Evolutionary conservation across 1,140 invertebrate species (phyloP).

Genomic region (Rhagoletis pomonella): DNA sequence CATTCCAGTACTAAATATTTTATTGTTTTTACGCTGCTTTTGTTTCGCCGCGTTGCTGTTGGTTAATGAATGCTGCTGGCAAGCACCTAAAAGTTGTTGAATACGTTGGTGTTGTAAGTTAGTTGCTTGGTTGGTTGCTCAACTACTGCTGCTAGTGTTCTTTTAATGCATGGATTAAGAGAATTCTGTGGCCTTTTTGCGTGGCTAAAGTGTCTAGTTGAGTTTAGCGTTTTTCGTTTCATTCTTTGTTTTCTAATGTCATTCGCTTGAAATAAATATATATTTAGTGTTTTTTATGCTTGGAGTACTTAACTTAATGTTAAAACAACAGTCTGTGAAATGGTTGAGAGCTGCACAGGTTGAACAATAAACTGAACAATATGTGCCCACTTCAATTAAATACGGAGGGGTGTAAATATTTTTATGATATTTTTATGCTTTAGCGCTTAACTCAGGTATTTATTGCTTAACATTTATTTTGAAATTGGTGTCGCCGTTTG

Average conservation of each 20-base stretch:
- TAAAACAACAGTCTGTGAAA: neutral
- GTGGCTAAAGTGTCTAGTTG: conserved; percentile 9
- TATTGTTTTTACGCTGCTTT: conserved; percentile 42
- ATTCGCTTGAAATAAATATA: neutral
- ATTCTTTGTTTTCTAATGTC: neutral
- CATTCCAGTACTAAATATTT: neutral
- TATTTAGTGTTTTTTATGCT: neutral
- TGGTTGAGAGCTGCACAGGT: neutral
- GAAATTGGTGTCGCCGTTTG: no score
- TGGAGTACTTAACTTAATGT: neutral
- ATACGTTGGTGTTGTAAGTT: conserved; percentile 23
- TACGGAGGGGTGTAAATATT: no score
- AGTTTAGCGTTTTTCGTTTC: neutral
- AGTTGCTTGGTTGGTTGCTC: neutral
- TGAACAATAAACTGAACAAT: no score
- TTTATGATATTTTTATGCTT: no score
- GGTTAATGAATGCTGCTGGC: neutral
- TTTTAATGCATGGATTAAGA: conserved; percentile 63
- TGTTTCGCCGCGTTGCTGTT: conserved; percentile 20
- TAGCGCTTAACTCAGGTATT: no score
- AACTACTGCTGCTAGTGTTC: conserved; percentile 9
- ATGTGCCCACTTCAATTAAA: no score
- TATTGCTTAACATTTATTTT: no score
- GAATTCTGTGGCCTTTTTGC: conserved; percentile 60
- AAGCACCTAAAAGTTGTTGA: conserved; percentile 36